Evolutionary conservation across 1,140 invertebrate genomes (phyloP).

Genomic region (Lepidurus apus): DNA sequence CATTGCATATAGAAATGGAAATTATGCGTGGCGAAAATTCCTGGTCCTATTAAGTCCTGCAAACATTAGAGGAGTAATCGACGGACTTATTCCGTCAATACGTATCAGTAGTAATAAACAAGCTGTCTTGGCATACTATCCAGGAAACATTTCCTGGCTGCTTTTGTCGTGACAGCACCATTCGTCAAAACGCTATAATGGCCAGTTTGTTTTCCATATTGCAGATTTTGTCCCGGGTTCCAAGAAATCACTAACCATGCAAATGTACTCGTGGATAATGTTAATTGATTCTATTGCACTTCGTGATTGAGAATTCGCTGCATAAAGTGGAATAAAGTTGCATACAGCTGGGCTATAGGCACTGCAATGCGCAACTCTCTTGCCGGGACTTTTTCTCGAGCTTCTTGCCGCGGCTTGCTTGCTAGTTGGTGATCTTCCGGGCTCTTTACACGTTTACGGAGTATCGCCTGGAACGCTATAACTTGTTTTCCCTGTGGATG

Average conservation of each 20-base stretch:
- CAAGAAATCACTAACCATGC: no score
- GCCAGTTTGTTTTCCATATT: no score
- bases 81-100: not conserved
- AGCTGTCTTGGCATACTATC: not conserved
- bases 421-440: not conserved
- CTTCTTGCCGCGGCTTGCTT: not conserved
- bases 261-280: no score
- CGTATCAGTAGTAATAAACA: not conserved
- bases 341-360: not conserved
- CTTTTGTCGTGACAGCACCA: no score
- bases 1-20: not conserved
- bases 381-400: not conserved
- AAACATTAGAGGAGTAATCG: not conserved
- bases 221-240: no score
- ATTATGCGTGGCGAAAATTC: not conserved
- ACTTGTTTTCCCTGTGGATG: not conserved
- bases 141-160: no score
- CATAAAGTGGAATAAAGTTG: not conserved
- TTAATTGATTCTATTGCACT: no score
- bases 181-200: no score
- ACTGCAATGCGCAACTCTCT: constrained; percentile 12
- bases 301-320: not conserved
- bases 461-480: not conserved
- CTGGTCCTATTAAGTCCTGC: not conserved
- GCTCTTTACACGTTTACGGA: not conserved